Evolutionary conservation across 2,888 invertebrate genomes (phyloP).

Genomic region (Ormyrus thymus): DNA sequence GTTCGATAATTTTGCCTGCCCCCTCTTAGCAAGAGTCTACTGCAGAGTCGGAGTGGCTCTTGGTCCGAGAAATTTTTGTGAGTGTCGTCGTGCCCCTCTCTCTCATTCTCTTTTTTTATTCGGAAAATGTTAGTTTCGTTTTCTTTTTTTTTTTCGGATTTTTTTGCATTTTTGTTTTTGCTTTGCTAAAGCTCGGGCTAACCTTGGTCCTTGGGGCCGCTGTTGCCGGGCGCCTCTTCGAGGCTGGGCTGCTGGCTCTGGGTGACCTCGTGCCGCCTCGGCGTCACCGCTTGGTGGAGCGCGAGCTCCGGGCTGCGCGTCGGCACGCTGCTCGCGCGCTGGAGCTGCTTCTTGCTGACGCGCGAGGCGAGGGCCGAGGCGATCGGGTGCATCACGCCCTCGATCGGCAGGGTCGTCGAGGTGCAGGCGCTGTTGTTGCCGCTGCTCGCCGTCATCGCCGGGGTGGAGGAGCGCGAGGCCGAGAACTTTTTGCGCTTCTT

Average conservation of each 20-base stretch:
- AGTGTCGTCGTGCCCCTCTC: conserved; percentile 26
- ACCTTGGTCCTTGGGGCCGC: conserved; percentile 64
- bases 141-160: no score
- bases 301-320: conserved; percentile 76
- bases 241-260: conserved; percentile 79
- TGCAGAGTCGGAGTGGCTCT: conserved; percentile 31
- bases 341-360: conserved; percentile 75
- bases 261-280: conserved; percentile 78
- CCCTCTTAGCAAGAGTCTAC: conserved; percentile 51
- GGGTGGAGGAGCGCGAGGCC: conserved; percentile 83
- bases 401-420: conserved; percentile 54
- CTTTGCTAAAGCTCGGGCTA: conserved; percentile 37
- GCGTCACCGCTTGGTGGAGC: conserved; percentile 69
- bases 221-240: conserved; percentile 60
- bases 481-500: conserved; percentile 90
- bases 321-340: conserved; percentile 85
- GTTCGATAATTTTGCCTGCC: not conserved
- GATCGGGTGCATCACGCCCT: conserved; percentile 58
- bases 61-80: conserved; percentile 52
- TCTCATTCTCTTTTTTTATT: not conserved
- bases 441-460: conserved; percentile 75
- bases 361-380: conserved; percentile 57
- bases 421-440: conserved; percentile 66
- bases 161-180: not conserved
- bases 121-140: no score